phyloP scores from a whole-genome alignment of 2,888 invertebrate genomes.

The Thymelicus sylvestris region DNA sequence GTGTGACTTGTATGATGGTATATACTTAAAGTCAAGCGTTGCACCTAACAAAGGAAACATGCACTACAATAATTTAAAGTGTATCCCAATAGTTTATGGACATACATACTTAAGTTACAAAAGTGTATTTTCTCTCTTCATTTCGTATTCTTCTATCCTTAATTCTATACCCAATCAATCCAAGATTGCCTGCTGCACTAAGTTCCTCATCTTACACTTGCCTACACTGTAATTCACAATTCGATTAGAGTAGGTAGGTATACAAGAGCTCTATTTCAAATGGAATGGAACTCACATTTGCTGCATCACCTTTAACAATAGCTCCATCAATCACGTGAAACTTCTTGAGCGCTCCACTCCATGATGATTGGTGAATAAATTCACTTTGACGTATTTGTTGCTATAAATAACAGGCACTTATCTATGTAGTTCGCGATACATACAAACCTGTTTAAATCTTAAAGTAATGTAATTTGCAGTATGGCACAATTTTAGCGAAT shows the following conservation, averaged over 20 bases:
- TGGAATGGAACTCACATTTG: constrained; percentile 36
- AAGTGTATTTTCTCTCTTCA: too few species aligned
- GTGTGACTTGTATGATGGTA: too few species aligned
- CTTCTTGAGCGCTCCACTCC: constrained; percentile 15
- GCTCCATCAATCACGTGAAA: constrained; percentile 39
- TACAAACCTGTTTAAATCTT: too few species aligned
- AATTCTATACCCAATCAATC: too few species aligned
- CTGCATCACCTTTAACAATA: constrained; percentile 40
- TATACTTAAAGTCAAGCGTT: too few species aligned
- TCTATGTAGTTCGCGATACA: not conserved
- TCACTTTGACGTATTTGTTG: constrained; percentile 2
- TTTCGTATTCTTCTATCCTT: too few species aligned
- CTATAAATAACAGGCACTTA: not conserved
- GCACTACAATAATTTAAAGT: too few species aligned
- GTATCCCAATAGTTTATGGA: too few species aligned
- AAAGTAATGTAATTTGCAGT: too few species aligned
- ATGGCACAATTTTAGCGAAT: too few species aligned
- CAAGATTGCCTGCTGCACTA: not conserved
- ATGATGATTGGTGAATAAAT: constrained; percentile 16
- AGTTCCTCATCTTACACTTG: not conserved
- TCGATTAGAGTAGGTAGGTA: constrained; percentile 10
- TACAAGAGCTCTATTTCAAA: constrained; percentile 22
- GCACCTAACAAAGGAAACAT: too few species aligned
- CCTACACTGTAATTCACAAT: constrained; percentile 17
- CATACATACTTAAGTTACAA: too few species aligned